Evolutionary conservation across 2,888 invertebrate species (phyloP).

Genomic region (Agrenia bidenticulata): DNA sequence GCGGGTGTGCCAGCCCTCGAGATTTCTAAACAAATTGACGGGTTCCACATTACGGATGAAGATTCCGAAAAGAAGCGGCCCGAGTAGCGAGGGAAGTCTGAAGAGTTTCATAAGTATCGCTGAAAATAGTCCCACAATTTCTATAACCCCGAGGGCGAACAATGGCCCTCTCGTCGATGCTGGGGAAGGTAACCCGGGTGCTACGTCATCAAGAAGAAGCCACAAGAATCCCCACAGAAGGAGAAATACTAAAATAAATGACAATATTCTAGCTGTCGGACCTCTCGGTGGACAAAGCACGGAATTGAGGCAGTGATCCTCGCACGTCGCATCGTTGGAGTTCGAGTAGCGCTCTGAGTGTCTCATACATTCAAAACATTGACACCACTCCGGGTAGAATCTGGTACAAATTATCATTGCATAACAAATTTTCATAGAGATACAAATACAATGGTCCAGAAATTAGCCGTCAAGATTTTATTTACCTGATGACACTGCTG

Average conservation of each 20-base stretch:
- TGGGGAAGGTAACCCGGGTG: slow-evolving; percentile 56
- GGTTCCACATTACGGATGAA: slow-evolving; percentile 60
- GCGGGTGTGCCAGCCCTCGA: slow-evolving; percentile 25
- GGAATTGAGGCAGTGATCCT: slow-evolving; percentile 19
- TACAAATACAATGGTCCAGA: background rate
- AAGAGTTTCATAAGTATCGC: slow-evolving; percentile 73
- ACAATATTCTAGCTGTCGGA: slow-evolving; percentile 74
- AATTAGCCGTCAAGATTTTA: background rate
- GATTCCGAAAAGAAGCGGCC: slow-evolving; percentile 82
- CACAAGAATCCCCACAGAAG: slow-evolving; percentile 75
- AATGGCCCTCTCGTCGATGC: slow-evolving; percentile 56
- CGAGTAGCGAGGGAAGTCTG: slow-evolving; percentile 79
- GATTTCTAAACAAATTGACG: slow-evolving; percentile 33
- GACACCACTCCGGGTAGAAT: slow-evolving; percentile 51
- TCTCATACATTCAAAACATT: slow-evolving; percentile 26
- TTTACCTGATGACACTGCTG: slow-evolving; percentile 48
- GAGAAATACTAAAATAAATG: slow-evolving; percentile 69
- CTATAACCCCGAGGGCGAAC: slow-evolving; percentile 72
- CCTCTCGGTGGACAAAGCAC: slow-evolving; percentile 73
- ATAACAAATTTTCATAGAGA: too few species aligned
- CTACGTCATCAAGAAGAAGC: slow-evolving; percentile 68
- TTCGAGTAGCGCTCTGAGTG: slow-evolving; percentile 4
- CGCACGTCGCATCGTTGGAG: slow-evolving; percentile 24
- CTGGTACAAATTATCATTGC: too few species aligned
- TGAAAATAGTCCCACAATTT: slow-evolving; percentile 76